These are phyloP conservation scores for Scomberomorus guttatus DNA, from an alignment of 2,797 vertebrate species.

Conservation along the genomic window DNA sequence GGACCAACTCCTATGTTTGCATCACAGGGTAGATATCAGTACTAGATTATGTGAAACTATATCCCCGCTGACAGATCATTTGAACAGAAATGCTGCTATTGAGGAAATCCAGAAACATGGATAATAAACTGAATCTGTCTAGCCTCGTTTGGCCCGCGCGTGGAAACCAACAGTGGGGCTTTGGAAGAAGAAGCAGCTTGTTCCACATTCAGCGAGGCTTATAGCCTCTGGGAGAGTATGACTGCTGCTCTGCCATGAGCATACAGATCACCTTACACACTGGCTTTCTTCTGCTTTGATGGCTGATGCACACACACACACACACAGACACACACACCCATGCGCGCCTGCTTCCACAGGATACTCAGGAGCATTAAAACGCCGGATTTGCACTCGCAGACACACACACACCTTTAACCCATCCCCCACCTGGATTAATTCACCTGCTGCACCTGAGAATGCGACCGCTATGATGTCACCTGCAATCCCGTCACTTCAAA, in stretches of 20 bases:
- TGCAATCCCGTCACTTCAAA: conserved; percentile 81
- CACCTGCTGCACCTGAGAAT: conserved; percentile 85
- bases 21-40: conserved; percentile 36
- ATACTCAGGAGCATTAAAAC: conserved; percentile 49
- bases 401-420: conserved; percentile 62
- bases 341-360: conserved; percentile 38
- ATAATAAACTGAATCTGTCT: conserved; percentile 59
- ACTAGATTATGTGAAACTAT: conserved; percentile 41
- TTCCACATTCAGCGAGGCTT: conserved; percentile 84
- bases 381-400: conserved; percentile 32
- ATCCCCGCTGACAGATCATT: conserved; percentile 41
- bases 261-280: conserved; percentile 82
- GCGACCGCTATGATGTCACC: conserved; percentile 79
- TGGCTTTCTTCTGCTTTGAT: conserved; percentile 79
- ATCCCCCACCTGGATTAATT: conserved; percentile 76
- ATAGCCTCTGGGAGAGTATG: conserved; percentile 80
- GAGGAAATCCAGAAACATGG: conserved; percentile 58
- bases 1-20: conserved; percentile 44
- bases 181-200: conserved; percentile 71
- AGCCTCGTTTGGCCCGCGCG: conserved; percentile 34
- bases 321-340: conserved; percentile 28
- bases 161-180: conserved; percentile 50
- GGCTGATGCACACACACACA: conserved; percentile 58
- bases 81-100: conserved; percentile 27
- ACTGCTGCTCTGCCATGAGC: conserved; percentile 76